Conservation (phyloP, 2,888 invertebrate genomes). For the Cephonodes hylas region DNA sequence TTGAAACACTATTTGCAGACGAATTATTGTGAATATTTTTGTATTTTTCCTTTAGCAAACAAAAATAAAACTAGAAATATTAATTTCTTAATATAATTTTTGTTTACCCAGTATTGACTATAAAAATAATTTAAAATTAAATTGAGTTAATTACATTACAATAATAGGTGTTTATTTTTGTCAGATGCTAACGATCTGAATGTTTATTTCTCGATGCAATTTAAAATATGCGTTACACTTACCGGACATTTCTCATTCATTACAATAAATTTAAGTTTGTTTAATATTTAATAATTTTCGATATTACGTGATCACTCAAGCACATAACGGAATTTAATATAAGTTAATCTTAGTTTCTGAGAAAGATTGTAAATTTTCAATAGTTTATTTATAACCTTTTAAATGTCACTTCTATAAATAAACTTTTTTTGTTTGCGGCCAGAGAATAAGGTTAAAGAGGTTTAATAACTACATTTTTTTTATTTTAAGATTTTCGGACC, state of each 20-base stretch:
- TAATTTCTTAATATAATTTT: too few species aligned
- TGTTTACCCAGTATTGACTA: too few species aligned
- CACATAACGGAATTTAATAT: conserved; percentile 49
- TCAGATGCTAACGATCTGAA: background rate
- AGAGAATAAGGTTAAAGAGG: background rate
- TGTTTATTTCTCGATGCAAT: background rate
- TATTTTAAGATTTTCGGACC: too few species aligned
- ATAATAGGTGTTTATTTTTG: too few species aligned
- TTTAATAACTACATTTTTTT: background rate
- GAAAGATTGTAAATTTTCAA: conserved; percentile 48
- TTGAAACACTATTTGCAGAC: too few species aligned
- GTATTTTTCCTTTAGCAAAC: too few species aligned
- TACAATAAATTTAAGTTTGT: conserved; percentile 41
- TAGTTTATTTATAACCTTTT: conserved; percentile 46
- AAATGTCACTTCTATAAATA: conserved; percentile 26
- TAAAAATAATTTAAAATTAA: too few species aligned
- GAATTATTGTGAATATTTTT: too few species aligned
- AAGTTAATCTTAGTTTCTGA: conserved; percentile 38
- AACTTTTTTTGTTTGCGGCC: background rate
- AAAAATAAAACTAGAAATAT: too few species aligned
- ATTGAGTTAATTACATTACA: too few species aligned
- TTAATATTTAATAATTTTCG: conserved; percentile 32
- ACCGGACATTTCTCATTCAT: conserved; percentile 68
- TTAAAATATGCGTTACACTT: conserved; percentile 16
- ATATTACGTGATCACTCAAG: conserved; percentile 42